Evolutionary conservation across 2,888 invertebrate species (phyloP).

Genomic region (Hetaerina titia): DNA sequence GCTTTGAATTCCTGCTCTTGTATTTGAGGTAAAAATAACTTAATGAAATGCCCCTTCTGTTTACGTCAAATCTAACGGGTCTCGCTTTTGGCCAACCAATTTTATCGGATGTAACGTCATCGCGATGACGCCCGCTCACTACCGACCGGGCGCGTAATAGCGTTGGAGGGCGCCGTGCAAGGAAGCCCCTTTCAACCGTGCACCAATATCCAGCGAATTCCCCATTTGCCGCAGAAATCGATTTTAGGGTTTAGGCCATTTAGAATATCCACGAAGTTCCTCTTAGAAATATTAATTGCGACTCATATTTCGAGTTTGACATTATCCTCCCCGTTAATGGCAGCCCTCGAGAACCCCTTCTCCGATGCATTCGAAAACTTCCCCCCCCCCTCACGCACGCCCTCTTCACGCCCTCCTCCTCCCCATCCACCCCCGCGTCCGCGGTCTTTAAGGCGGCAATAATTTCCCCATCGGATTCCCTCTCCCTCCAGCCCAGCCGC

Average conservation of each 20-base stretch:
- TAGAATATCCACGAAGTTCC: slow-evolving; percentile 1
- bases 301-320: slow-evolving; percentile 39
- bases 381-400: neutral
- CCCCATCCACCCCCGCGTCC: neutral
- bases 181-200: neutral
- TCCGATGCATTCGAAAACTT: neutral
- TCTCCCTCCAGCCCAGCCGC: neutral
- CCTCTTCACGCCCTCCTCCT: neutral
- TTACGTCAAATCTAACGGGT: too few relatives aligned
- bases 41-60: too few relatives aligned
- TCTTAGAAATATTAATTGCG: neutral
- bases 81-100: neutral
- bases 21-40: too few relatives aligned
- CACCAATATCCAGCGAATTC: neutral
- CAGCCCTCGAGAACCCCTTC: neutral
- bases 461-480: slow-evolving; percentile 58
- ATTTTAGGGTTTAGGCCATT: slow-evolving; percentile 17
- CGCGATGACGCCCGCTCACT: neutral
- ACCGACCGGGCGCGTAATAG: neutral
- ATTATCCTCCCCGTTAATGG: slow-evolving; percentile 10
- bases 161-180: neutral
- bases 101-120: neutral
- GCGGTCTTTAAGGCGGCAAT: slow-evolving; percentile 38
- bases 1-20: too few relatives aligned
- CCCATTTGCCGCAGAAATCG: neutral